phyloP scores from a whole-genome alignment of 2,888 invertebrate species.

The Sepioteuthis lessoniana region DNA sequence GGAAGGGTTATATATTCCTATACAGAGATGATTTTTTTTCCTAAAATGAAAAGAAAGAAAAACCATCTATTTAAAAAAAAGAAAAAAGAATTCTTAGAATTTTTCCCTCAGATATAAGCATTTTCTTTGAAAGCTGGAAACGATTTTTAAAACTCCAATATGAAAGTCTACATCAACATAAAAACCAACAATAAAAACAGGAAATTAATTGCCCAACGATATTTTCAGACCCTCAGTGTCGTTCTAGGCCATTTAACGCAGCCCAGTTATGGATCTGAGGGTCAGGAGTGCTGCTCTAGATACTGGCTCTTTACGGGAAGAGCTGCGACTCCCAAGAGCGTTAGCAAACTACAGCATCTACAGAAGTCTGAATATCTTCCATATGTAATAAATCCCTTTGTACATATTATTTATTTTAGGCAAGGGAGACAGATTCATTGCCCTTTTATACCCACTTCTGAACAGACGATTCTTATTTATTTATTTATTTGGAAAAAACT shows the following conservation, averaged over 20 bases:
- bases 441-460: not conserved
- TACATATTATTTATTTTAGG: not conserved
- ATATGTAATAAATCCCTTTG: not conserved
- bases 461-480: not conserved
- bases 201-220: not conserved
- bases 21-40: too few relatives aligned
- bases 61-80: too few relatives aligned
- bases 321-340: not conserved
- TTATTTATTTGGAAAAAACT: too few relatives aligned
- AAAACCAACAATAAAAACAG: not conserved
- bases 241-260: constrained; percentile 3
- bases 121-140: not conserved
- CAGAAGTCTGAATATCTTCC: not conserved
- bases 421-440: not conserved
- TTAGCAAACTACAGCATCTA: not conserved
- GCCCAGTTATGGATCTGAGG: not conserved
- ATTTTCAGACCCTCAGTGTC: not conserved
- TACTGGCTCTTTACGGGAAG: not conserved
- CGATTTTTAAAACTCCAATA: not conserved
- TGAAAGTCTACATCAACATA: not conserved
- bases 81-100: too few relatives aligned
- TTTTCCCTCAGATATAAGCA: too few relatives aligned
- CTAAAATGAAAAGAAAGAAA: too few relatives aligned
- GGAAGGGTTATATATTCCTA: too few relatives aligned
- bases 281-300: not conserved